Percentiles rank a stretch among this genome's conserved stretches.
Evolutionary conservation across 1,140 invertebrate species (phyloP).

Genomic region (Zaprionus capensis): DNA sequence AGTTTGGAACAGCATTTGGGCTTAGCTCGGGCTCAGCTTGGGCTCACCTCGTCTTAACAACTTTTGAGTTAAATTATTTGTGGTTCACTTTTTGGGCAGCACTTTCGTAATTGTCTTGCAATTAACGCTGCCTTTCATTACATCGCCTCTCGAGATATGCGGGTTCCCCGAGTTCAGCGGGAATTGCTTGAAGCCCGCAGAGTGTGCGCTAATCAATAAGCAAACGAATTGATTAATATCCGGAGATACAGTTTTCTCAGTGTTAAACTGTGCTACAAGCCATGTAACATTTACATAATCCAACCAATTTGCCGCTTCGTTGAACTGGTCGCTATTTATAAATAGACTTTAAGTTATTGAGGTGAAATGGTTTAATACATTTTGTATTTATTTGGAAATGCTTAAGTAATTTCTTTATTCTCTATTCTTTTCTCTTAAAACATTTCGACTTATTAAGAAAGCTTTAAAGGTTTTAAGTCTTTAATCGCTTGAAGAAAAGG

Average conservation of each 20-base stretch:
- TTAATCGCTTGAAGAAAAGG: neutral
- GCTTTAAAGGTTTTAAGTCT: too few species aligned
- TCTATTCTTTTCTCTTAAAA: too few species aligned
- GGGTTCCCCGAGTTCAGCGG: slow-evolving; percentile 43
- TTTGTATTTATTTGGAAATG: too few species aligned
- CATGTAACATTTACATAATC: slow-evolving; percentile 34
- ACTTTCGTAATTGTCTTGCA: slow-evolving; percentile 67
- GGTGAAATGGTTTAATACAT: neutral
- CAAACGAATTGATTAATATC: slow-evolving; percentile 65
- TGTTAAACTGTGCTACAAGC: slow-evolving; percentile 28
- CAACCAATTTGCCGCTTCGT: slow-evolving; percentile 27
- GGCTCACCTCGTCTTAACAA: slow-evolving; percentile 7
- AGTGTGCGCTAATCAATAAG: slow-evolving; percentile 68
- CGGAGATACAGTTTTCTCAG: slow-evolving; percentile 23
- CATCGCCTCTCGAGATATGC: slow-evolving; percentile 29
- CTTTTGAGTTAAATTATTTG: slow-evolving; percentile 29
- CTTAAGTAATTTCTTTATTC: too few species aligned
- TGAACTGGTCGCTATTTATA: neutral
- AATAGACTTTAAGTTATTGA: neutral
- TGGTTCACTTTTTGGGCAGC: neutral
- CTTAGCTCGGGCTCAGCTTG: slow-evolving; percentile 1
- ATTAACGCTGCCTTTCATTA: slow-evolving; percentile 63
- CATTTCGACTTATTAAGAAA: neutral
- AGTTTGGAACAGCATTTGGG: slow-evolving; percentile 45
- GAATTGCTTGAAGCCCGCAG: slow-evolving; percentile 17